Evolutionary conservation across 2,797 vertebrate species (phyloP).

Genomic region (Euphonia xanthogaster): DNA sequence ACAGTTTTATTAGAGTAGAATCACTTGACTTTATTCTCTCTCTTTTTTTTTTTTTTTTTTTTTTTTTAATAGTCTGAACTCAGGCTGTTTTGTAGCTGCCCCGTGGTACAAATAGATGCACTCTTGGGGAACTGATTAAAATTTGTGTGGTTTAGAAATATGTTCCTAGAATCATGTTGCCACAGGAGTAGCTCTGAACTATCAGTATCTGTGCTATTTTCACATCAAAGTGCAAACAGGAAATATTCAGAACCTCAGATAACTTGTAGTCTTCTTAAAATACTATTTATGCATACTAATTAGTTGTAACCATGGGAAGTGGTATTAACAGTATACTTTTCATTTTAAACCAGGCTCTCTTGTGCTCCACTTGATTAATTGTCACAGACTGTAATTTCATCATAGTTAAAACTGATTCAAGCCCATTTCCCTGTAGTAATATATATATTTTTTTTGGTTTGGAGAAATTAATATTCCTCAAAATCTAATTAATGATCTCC

Average conservation of each 20-base stretch:
- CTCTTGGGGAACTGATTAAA: constrained; percentile 9
- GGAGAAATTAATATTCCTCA: constrained; percentile 73
- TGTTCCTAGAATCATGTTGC: background rate
- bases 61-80: background rate
- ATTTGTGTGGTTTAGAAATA: constrained; percentile 37
- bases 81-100: constrained; percentile 10
- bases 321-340: constrained; percentile 32
- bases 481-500: constrained; percentile 74
- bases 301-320: constrained; percentile 24
- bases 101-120: background rate
- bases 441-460: constrained; percentile 38
- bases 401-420: constrained; percentile 69
- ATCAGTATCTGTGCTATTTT: background rate
- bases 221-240: background rate
- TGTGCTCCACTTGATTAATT: constrained; percentile 64
- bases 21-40: background rate
- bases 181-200: constrained; percentile 2
- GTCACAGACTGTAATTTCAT: constrained; percentile 64
- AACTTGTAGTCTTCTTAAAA: constrained; percentile 25
- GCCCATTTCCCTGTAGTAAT: constrained; percentile 64
- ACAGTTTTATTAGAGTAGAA: background rate
- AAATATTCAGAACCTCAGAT: background rate
- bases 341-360: constrained; percentile 41
- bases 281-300: constrained; percentile 50
- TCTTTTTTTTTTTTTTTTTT: background rate